Conservation (phyloP, 1,140 invertebrate genomes). For the Bombus superbus region DNA sequence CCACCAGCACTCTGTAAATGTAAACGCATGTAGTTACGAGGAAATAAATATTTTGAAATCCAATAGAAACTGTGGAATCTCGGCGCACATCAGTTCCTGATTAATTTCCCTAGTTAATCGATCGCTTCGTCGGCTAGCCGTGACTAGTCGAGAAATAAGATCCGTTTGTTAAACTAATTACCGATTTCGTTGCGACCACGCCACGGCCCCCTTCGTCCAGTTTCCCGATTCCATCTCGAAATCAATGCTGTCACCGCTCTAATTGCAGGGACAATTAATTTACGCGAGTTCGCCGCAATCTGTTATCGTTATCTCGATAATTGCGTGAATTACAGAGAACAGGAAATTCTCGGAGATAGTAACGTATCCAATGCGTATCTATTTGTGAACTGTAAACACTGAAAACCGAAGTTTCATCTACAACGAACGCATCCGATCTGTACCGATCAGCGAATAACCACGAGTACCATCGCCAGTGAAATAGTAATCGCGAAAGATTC, state of each 20-base stretch:
- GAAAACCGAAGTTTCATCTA: too few relatives aligned
- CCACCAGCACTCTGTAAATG: slow-evolving; percentile 38
- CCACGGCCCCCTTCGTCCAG: neutral
- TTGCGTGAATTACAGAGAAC: too few relatives aligned
- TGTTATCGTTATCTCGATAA: slow-evolving; percentile 11
- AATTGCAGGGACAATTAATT: slow-evolving; percentile 30
- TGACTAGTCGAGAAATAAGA: neutral
- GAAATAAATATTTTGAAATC: slow-evolving; percentile 67
- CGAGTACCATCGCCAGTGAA: too few relatives aligned
- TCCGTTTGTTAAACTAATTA: slow-evolving; percentile 4
- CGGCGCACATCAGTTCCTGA: neutral
- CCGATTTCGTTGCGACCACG: neutral
- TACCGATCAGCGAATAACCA: too few relatives aligned
- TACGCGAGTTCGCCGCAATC: neutral
- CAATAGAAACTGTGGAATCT: neutral
- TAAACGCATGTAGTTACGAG: slow-evolving; percentile 54
- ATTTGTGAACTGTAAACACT: too few relatives aligned
- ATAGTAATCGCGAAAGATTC: too few relatives aligned
- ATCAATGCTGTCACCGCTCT: slow-evolving; percentile 25
- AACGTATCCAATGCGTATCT: too few relatives aligned
- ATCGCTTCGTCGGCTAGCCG: too few relatives aligned
- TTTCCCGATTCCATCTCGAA: slow-evolving; percentile 1
- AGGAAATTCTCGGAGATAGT: too few relatives aligned
- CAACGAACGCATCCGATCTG: too few relatives aligned
- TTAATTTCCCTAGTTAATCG: neutral